Base-by-base conservation (phyloP, 2,113 vertebrate genomes). In the Sebastes fasciatus region DNA sequence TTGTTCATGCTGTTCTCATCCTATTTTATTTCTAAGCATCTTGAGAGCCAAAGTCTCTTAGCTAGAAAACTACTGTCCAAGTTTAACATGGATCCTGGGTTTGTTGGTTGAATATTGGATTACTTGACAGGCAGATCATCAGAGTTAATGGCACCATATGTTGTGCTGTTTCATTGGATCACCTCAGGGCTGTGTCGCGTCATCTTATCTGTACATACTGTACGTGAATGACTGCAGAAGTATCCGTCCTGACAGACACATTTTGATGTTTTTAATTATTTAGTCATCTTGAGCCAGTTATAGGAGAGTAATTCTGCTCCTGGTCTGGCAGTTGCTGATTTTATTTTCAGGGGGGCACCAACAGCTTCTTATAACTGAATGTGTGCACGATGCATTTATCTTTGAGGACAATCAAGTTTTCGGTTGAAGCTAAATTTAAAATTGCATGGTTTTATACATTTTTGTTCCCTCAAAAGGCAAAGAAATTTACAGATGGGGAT, bases 241-340 rank as follows among this genome's bases (percentile, higher is more conserved):
- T 49, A 55, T 68, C 64, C 34, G 12, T 0, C 11, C 45, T 70
- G 58, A 75, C 48, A 43, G 40, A 52, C 46, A 62, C 34, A 52
- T 46, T 73, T 55, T 51, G 48, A 34, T 1, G 8, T 57, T 74
- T 73, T 75, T 40, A 23, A 63, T 48, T n/a, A 65, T 83, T 40
- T 8, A 54, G 48, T 45, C 16, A 52, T 3, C n/a, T 34, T 45
- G 64, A 52, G 68, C 14, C 26, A 45, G 63, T 42, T 42, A 74
- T 63, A 63, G 14, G 2, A 57, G 52, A 67, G 34, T 23, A 26
- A 10, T 26, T 34, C 19, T 55, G 19, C 52, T 34, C 3, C 0
- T 51, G 21, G 14, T 61, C 34, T 77, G 19, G 8, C 52, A 12
- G 4, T 42, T 66, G 23, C 55, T 63, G 48, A 49, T 45, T 13